Evolutionary conservation across 2,113 vertebrate species (phyloP).

Genomic region (Scatophagus argus): DNA sequence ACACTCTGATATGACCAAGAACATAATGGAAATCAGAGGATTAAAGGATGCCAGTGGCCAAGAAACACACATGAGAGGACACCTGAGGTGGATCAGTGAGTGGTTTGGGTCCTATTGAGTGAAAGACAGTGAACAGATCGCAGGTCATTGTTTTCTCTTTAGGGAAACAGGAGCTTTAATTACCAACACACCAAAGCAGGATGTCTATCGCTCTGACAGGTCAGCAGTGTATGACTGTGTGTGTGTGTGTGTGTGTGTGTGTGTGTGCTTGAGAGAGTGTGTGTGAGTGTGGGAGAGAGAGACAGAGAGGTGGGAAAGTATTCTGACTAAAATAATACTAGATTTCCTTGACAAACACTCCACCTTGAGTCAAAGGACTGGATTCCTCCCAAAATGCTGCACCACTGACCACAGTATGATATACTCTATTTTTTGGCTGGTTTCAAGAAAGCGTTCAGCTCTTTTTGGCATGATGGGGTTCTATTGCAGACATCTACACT

Average conservation of each 20-base stretch:
- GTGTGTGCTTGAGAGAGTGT: neutral
- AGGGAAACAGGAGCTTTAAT: constrained; percentile 70
- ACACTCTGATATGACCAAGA: constrained; percentile 19
- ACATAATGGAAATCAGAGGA: constrained; percentile 28
- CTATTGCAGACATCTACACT: too few relatives aligned
- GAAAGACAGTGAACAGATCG: constrained; percentile 51
- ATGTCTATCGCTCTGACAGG: constrained; percentile 65
- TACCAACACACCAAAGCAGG: constrained; percentile 61
- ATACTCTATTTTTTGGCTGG: too few relatives aligned
- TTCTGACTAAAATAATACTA: too few relatives aligned
- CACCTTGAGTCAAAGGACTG: too few relatives aligned
- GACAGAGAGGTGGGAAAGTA: neutral
- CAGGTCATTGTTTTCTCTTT: constrained; percentile 56
- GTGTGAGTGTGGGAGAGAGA: neutral
- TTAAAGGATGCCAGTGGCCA: constrained; percentile 18
- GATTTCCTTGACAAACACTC: too few relatives aligned
- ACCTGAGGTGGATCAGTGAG: constrained; percentile 46
- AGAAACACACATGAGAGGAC: constrained; percentile 27
- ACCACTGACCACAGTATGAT: too few relatives aligned
- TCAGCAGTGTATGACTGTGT: constrained; percentile 29
- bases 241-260: neutral
- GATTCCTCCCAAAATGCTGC: too few relatives aligned
- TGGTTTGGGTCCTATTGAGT: constrained; percentile 36
- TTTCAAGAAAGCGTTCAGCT: too few relatives aligned
- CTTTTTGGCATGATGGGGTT: too few relatives aligned